A percentile compares a stretch with the other conserved stretches of the same genome.
Conservation (phyloP, 2,113 vertebrate species). For the Elanus axillaris region DNA sequence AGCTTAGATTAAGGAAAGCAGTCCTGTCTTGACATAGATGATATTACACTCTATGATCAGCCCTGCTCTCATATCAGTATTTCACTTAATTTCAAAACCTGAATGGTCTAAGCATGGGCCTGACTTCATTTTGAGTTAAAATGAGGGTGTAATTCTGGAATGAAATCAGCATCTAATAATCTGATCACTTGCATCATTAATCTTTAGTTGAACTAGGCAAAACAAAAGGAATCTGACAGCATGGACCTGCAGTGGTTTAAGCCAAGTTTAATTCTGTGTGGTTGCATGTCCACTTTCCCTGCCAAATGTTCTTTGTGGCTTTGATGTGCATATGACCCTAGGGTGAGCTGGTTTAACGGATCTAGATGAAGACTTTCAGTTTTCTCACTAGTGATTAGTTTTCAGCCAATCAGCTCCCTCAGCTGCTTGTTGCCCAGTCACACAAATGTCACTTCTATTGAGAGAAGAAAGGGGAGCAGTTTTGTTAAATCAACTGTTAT, state of each 20-base stretch:
- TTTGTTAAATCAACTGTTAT: neutral
- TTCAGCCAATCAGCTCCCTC: accelerated
- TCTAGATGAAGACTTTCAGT: neutral
- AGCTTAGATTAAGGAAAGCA: neutral
- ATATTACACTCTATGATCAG: neutral
- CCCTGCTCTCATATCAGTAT: neutral
- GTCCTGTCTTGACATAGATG: neutral
- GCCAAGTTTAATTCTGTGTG: neutral
- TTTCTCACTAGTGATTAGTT: neutral
- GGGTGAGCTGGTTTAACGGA: neutral
- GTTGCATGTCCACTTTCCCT: neutral
- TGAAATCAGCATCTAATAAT: neutral
- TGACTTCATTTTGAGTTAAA: neutral
- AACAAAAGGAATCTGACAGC: neutral
- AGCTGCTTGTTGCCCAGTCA: neutral
- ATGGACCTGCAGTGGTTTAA: neutral
- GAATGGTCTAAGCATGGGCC: neutral
- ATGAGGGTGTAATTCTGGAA: neutral
- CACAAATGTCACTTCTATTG: too few species aligned
- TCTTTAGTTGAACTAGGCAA: neutral
- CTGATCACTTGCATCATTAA: neutral
- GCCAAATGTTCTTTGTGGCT: neutral
- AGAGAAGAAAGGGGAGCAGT: neutral
- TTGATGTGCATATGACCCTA: accelerated
- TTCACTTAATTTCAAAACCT: neutral